Evolutionary conservation across 2,888 invertebrate species (phyloP), one percentile per base, ranked within the genome.

Genomic region (Malthinus seriepunctatus): DNA sequence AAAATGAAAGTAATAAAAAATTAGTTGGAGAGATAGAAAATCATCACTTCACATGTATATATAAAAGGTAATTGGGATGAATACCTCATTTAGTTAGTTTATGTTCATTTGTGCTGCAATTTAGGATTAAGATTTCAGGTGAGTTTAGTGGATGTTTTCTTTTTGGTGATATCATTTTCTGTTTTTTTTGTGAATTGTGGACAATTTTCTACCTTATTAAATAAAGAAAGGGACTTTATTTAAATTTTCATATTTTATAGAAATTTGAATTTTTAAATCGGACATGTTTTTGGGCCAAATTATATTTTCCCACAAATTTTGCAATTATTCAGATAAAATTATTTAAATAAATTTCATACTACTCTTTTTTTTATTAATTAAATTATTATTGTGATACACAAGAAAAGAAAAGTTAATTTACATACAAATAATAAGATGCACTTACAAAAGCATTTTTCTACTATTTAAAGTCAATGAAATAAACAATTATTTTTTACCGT

Each of bases 21-120:
- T 32, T 39, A 51, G 60, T 65, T 69, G 68, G 67, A 64, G 67
- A 64, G 67, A 62, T 68, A 60, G 60, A 58, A 63, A 62, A 69
- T 60, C 68, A 67, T 69, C 68, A 65, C 54, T 63, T 67, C 68
- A 62, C 65, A 63, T 66, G 69, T 61, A 65, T 69, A 71, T 72
- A 72, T 72, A 72, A 70, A 71, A 69, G 70, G 67, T 60, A 66
- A 69, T 68, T 69, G 63, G 66, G 68, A 69, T 68, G 69, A 69
- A 66, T 64, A 67, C 56, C 62, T 69, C 69, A 70, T 70, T 70
- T 70, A 71, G 70, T 71, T 70, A 69, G 70, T 48, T 67, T 63
- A 58, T 64, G 67, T 68, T 66, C 66, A 64, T 63, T 64, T 64
- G 68, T 69, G 66, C 64, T 63, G 63, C 64, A 63, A 60, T 68